phyloP scores from a whole-genome alignment of 2,888 invertebrate species.

The Papilio demoleus region DNA sequence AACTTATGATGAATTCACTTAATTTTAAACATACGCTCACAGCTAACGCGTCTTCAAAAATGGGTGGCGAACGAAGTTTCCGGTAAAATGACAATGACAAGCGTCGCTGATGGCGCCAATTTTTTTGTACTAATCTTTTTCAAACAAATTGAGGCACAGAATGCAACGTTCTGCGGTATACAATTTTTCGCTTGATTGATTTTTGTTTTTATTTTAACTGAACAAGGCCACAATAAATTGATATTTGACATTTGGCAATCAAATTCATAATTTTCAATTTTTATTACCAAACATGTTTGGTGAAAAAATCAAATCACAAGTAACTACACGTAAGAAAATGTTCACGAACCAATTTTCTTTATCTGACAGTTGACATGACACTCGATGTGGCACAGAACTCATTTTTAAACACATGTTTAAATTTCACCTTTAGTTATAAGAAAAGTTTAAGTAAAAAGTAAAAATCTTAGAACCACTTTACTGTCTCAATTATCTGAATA shows the following conservation, averaged over 20 bases:
- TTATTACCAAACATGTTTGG: background rate
- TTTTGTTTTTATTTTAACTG: background rate
- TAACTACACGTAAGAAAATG: background rate
- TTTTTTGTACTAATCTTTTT: slow-evolving; percentile 48
- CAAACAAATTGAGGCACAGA: slow-evolving; percentile 34
- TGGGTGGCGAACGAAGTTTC: slow-evolving; percentile 68
- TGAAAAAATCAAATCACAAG: background rate
- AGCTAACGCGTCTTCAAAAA: slow-evolving; percentile 53
- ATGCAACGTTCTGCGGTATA: background rate
- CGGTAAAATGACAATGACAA: slow-evolving; percentile 77
- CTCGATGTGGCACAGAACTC: slow-evolving; percentile 9
- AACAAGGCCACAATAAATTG: background rate
- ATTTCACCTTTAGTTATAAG: background rate
- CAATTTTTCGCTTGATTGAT: background rate
- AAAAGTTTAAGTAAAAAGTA: background rate
- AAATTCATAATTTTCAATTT: no score
- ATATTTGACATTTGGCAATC: no score
- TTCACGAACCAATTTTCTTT: background rate
- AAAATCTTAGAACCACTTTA: background rate
- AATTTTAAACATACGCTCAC: slow-evolving; percentile 48
- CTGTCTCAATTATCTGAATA: background rate
- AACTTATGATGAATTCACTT: slow-evolving; percentile 47
- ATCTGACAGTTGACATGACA: slow-evolving; percentile 7
- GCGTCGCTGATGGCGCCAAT: slow-evolving; percentile 66
- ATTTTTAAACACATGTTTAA: slow-evolving; percentile 18